Evolutionary conservation across 2,888 invertebrate species (phyloP).

Genomic region (Poecilobothrus nobilitatus): DNA sequence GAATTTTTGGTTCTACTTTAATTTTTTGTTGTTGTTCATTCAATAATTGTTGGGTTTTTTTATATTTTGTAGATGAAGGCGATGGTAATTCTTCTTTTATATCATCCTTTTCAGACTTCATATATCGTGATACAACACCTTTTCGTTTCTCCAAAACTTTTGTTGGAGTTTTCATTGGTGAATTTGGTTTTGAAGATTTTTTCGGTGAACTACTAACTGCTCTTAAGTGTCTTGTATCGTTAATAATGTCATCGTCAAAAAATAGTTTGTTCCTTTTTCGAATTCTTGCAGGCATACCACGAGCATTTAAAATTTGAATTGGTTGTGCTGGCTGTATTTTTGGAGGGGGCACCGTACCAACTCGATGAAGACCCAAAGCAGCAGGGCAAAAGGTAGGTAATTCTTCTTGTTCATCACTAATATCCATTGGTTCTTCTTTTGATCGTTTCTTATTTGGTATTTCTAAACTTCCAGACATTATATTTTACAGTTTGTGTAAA

Average conservation of each 20-base stretch:
- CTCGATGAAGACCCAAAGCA: conserved; percentile 69
- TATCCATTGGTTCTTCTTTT: conserved; percentile 12
- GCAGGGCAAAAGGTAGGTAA: conserved; percentile 69
- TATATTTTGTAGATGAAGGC: neutral
- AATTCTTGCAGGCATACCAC: conserved; percentile 85
- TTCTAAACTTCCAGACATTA: conserved; percentile 13
- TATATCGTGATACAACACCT: conserved; percentile 41
- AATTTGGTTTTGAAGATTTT: conserved; percentile 42
- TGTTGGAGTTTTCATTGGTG: conserved; percentile 48
- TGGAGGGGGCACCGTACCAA: conserved; percentile 66
- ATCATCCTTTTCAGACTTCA: conserved; percentile 34
- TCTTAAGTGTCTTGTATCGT: conserved; percentile 68
- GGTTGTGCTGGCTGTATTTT: conserved; percentile 61
- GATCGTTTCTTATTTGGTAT: neutral
- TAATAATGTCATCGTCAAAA: conserved; percentile 81
- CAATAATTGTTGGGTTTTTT: conserved; percentile 6
- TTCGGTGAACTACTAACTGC: conserved; percentile 43
- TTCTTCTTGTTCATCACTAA: conserved; percentile 53
- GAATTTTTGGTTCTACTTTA: conserved; percentile 14
- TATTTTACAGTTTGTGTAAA: neutral
- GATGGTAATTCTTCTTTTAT: conserved; percentile 18
- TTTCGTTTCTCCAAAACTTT: conserved; percentile 45
- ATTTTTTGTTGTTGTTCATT: conserved; percentile 18
- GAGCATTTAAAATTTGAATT: conserved; percentile 71
- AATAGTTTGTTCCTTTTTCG: conserved; percentile 82